Percentiles rank a stretch among this genome's conserved stretches.
phyloP scores from a whole-genome alignment of 2,113 vertebrate genomes.

The Athene cunicularia region DNA sequence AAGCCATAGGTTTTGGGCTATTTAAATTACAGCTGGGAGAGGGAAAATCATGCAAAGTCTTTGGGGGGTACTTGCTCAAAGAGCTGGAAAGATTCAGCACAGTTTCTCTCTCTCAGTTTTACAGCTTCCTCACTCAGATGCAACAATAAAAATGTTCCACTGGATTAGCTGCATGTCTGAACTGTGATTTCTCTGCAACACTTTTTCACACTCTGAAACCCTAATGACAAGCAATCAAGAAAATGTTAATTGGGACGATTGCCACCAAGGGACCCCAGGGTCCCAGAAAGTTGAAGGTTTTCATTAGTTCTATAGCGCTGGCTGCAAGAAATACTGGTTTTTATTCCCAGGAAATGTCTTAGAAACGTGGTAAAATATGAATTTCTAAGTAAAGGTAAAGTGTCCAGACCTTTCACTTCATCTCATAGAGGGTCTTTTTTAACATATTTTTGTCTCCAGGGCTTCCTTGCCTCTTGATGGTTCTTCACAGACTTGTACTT shows the following conservation, averaged over 20 bases:
- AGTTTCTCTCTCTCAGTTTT: conserved; percentile 42
- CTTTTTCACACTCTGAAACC: conserved; percentile 55
- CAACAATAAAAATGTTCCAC: conserved; percentile 64
- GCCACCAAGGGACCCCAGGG: neutral
- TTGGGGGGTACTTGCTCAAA: conserved; percentile 53
- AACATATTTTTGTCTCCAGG: neutral
- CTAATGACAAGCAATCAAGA: conserved; percentile 62
- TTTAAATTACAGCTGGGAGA: conserved; percentile 46
- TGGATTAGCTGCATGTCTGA: conserved; percentile 53
- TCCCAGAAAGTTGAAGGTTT: conserved; percentile 47
- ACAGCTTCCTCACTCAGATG: conserved; percentile 33
- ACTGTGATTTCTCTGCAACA: conserved; percentile 54
- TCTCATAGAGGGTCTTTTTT: neutral
- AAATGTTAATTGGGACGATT: conserved; percentile 57
- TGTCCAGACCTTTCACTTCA: neutral
- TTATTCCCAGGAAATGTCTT: neutral
- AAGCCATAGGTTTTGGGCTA: conserved; percentile 45
- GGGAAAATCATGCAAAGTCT: conserved; percentile 13
- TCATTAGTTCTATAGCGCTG: conserved; percentile 15
- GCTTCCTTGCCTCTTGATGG: neutral
- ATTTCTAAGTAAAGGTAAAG: conserved; percentile 3
- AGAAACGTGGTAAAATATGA: neutral
- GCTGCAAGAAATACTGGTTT: neutral
- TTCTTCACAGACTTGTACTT: neutral
- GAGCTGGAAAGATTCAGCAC: conserved; percentile 53